Evolutionary conservation across 1,140 invertebrate genomes (phyloP).

Genomic region (Linepithema humile): DNA sequence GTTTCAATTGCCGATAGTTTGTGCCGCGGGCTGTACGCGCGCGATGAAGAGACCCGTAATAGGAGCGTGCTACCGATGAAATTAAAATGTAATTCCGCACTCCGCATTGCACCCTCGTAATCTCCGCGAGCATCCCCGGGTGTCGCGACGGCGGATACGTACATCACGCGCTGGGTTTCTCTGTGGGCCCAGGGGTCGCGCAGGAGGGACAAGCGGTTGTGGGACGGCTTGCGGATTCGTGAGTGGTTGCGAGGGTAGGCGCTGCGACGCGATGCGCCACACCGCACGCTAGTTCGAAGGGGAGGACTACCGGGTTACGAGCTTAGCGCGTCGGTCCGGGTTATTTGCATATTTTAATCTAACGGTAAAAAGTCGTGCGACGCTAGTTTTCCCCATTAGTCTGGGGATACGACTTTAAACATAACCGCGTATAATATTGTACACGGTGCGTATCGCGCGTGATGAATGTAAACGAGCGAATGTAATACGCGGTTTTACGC

Average conservation of each 20-base stretch:
- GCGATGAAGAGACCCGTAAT: constrained; percentile 37
- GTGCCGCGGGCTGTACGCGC: neutral
- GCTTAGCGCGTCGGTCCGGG: constrained; percentile 52
- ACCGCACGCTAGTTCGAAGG: neutral
- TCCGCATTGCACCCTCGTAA: constrained; percentile 64
- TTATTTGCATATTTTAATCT: constrained; percentile 75
- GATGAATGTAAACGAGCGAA: constrained; percentile 25
- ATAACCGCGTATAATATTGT: constrained; percentile 28
- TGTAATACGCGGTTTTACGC: neutral
- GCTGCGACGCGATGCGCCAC: neutral
- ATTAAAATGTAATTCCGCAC: constrained; percentile 73
- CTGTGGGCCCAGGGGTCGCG: neutral
- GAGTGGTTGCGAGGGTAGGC: constrained; percentile 36
- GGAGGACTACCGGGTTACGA: constrained; percentile 39
- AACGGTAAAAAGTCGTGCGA: constrained; percentile 65
- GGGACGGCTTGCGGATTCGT: constrained; percentile 54
- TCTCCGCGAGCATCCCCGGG: constrained; percentile 59
- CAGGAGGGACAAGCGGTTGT: neutral
- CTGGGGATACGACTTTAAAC: neutral
- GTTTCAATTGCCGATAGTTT: constrained; percentile 48
- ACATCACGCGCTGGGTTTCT: constrained; percentile 42
- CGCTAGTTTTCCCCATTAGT: constrained; percentile 66
- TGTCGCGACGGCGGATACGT: constrained; percentile 57
- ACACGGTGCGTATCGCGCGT: neutral
- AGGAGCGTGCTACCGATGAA: constrained; percentile 65